Conservation (phyloP, 1,140 invertebrate species). For the Cephus cinctus region DNA sequence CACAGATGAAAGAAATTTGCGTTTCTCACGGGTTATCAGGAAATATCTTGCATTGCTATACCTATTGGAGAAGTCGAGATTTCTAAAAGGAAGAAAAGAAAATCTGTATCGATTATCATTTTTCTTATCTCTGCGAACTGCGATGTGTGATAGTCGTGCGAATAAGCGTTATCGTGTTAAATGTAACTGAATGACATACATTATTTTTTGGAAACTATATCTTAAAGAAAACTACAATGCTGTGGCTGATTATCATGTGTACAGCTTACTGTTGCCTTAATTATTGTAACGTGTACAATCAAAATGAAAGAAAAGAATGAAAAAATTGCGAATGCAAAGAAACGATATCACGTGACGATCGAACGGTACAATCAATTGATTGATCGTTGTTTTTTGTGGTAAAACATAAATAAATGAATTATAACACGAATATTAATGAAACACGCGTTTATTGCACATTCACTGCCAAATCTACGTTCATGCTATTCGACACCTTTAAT, state of each 20-base stretch:
- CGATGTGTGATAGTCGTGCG: background rate
- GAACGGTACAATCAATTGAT: conserved; percentile 15
- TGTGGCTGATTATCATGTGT: conserved; percentile 9
- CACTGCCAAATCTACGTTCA: conserved; percentile 30
- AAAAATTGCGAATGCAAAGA: conserved; percentile 16
- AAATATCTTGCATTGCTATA: no score
- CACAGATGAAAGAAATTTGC: no score
- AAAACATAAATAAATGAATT: conserved; percentile 11
- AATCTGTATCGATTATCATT: conserved; percentile 15
- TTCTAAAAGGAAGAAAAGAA: conserved; percentile 8
- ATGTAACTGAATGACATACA: background rate
- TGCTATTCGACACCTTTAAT: conserved; percentile 27
- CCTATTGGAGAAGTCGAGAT: no score
- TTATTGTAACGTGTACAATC: conserved; percentile 25
- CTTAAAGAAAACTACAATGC: conserved; percentile 11
- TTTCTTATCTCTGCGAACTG: conserved; percentile 11
- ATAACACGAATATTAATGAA: background rate
- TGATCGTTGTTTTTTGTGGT: conserved; percentile 4
- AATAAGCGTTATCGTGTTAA: background rate
- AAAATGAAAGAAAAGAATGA: conserved; percentile 20
- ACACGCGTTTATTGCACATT: conserved; percentile 28
- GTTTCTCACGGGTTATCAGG: no score
- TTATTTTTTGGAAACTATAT: conserved; percentile 1
- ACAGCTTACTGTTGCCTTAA: conserved; percentile 23
- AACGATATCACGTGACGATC: background rate